Evolutionary conservation across 2,888 invertebrate genomes (phyloP).

Genomic region (Lasioglossum morio): DNA sequence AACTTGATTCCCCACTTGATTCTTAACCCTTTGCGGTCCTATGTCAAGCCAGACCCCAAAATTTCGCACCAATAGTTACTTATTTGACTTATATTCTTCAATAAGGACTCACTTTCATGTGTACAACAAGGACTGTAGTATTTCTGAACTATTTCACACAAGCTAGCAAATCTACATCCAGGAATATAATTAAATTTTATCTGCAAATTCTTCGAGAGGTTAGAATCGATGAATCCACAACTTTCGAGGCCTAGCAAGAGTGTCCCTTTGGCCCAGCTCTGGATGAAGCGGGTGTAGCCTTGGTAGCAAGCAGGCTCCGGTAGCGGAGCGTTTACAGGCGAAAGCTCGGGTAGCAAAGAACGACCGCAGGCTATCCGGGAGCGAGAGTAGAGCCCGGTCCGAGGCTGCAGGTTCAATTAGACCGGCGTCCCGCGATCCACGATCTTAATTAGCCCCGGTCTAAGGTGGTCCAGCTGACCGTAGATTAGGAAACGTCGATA

Average conservation of each 20-base stretch:
- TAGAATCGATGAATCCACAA: too few species aligned
- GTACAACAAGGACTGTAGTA: too few species aligned
- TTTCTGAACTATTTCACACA: too few species aligned
- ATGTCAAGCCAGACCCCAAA: too few species aligned
- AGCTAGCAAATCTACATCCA: too few species aligned
- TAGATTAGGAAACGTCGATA: slow-evolving; percentile 56
- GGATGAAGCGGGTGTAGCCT: neutral
- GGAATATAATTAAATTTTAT: too few species aligned
- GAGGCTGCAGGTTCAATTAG: slow-evolving; percentile 36
- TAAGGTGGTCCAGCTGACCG: slow-evolving; percentile 39
- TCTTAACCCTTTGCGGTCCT: too few species aligned
- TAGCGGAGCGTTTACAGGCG: neutral
- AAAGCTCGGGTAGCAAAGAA: neutral
- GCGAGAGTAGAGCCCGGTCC: neutral
- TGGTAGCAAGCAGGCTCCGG: neutral
- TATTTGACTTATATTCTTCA: too few species aligned
- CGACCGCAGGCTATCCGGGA: neutral
- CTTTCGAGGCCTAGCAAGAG: neutral
- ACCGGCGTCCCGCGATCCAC: slow-evolving; percentile 10
- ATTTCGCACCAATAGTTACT: too few species aligned
- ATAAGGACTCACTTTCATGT: too few species aligned
- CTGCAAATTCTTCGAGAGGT: too few species aligned
- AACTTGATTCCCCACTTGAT: too few species aligned
- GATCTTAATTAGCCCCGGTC: slow-evolving; percentile 52
- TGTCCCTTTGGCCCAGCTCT: neutral